A percentile compares a stretch with the other conserved stretches of the same genome.
Evolutionary conservation across 2,888 invertebrate species (phyloP).

Genomic region (Cremastinae sp.): DNA sequence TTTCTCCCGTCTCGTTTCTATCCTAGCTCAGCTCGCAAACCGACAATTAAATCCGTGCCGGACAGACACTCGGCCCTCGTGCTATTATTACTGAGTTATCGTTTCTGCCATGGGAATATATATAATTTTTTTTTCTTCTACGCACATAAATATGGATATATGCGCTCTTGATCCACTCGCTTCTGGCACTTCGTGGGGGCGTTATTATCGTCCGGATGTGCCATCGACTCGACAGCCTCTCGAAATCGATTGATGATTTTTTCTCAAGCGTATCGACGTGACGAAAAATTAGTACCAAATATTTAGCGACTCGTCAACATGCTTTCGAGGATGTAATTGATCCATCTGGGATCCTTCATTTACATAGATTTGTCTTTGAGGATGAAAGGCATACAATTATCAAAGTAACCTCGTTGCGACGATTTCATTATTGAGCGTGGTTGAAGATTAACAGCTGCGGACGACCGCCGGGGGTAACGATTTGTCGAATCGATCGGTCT

Average conservation of each 20-base stretch:
- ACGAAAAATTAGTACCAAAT: constrained; percentile 17
- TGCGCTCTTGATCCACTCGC: constrained; percentile 31
- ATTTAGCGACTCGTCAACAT: no score
- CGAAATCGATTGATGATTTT: constrained; percentile 47
- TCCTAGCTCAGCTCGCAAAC: constrained; percentile 68
- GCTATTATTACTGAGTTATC: constrained; percentile 77
- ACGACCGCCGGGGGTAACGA: constrained; percentile 57
- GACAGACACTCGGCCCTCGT: constrained; percentile 69
- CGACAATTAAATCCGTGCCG: constrained; percentile 76
- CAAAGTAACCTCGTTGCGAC: constrained; percentile 10
- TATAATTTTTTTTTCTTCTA: constrained; percentile 30
- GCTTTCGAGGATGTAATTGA: no score
- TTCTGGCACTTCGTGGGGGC: constrained; percentile 52
- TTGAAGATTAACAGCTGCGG: constrained; percentile 54
- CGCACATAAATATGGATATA: background rate
- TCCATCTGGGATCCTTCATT: no score
- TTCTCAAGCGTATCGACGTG: constrained; percentile 8
- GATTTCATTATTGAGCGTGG: constrained; percentile 26
- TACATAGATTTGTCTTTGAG: no score
- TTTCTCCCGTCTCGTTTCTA: constrained; percentile 39
- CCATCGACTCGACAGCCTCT: constrained; percentile 52
- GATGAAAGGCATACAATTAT: constrained; percentile 35
- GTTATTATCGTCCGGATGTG: constrained; percentile 53
- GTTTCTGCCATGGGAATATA: constrained; percentile 66
- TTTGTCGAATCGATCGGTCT: constrained; percentile 29